These are phyloP conservation scores for Clunio marinus DNA, from an alignment of 2,888 invertebrate genomes.

Conservation along the genomic window DNA sequence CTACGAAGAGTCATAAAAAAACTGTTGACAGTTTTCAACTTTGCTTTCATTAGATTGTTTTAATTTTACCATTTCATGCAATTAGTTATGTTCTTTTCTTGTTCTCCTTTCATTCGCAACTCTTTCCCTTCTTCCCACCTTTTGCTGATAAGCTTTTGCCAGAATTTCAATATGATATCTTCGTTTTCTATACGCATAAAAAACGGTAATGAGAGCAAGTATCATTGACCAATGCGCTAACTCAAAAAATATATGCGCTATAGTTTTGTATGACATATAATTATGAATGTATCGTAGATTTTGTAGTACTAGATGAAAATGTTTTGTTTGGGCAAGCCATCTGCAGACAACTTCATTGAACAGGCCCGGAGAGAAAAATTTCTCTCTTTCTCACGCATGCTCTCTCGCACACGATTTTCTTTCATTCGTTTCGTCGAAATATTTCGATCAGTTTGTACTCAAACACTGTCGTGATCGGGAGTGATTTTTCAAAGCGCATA, in stretches of 20 bases:
- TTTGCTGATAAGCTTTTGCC: conserved; percentile 18
- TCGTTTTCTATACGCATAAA: too few species aligned
- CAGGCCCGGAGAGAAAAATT: conserved; percentile 1
- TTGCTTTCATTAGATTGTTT: neutral
- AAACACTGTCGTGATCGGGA: conserved; percentile 34
- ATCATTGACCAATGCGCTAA: too few species aligned
- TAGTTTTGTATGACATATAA: neutral
- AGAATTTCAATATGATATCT: conserved; percentile 29
- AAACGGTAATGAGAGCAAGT: neutral
- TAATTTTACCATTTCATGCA: conserved; percentile 17
- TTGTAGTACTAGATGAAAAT: neutral
- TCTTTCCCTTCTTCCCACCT: neutral
- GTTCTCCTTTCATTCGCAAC: neutral
- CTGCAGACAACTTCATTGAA: neutral
- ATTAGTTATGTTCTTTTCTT: conserved; percentile 21
- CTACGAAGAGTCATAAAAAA: neutral
- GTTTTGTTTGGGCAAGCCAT: neutral
- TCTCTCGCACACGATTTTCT: conserved; percentile 4
- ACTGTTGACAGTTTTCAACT: neutral
- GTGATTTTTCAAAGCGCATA: conserved; percentile 26
- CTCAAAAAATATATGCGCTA: neutral
- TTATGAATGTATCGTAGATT: neutral
- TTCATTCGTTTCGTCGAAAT: neutral
- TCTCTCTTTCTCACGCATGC: conserved; percentile 20
- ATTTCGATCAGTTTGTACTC: conserved; percentile 32